phyloP scores from a whole-genome alignment of 2,797 vertebrate genomes.

The Malurus leucopterus region DNA sequence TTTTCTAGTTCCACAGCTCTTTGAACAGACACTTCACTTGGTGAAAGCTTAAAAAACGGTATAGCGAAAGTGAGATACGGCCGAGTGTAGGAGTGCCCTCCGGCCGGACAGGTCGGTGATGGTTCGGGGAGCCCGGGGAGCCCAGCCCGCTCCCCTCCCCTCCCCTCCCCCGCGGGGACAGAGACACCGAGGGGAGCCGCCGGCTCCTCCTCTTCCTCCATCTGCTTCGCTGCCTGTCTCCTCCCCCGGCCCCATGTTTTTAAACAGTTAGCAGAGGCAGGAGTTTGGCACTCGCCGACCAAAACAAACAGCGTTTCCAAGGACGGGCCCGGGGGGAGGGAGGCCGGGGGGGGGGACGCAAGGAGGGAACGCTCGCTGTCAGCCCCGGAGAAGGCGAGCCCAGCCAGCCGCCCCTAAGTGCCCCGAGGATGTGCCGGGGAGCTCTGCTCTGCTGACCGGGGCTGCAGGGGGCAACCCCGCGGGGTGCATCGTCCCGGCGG shows the following conservation, averaged over 20 bases:
- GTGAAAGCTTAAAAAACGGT: neutral
- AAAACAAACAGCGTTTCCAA: constrained; percentile 60
- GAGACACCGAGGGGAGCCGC: neutral
- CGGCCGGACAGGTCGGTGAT: fast-evolving
- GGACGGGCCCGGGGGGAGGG: neutral
- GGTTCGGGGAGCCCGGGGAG: neutral
- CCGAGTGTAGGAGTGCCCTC: fast-evolving
- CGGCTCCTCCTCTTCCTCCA: constrained; percentile 51
- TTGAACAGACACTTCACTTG: fast-evolving
- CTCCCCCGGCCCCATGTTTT: constrained; percentile 38
- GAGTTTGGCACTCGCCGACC: constrained; percentile 24
- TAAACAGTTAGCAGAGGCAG: neutral
- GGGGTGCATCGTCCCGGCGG: fast-evolving
- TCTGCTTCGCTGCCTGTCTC: neutral
- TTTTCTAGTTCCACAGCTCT: neutral
- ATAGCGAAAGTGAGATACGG: fast-evolving
- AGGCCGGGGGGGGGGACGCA: too few species aligned
- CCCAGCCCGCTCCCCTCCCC: neutral
- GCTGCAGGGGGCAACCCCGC: neutral
- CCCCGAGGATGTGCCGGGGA: neutral
- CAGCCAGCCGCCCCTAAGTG: fast-evolving
- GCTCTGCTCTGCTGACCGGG: neutral
- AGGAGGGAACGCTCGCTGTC: neutral
- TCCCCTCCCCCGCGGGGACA: neutral
- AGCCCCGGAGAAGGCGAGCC: neutral